Conservation (phyloP, 2,113 vertebrate species). For the Siniperca knerii region DNA sequence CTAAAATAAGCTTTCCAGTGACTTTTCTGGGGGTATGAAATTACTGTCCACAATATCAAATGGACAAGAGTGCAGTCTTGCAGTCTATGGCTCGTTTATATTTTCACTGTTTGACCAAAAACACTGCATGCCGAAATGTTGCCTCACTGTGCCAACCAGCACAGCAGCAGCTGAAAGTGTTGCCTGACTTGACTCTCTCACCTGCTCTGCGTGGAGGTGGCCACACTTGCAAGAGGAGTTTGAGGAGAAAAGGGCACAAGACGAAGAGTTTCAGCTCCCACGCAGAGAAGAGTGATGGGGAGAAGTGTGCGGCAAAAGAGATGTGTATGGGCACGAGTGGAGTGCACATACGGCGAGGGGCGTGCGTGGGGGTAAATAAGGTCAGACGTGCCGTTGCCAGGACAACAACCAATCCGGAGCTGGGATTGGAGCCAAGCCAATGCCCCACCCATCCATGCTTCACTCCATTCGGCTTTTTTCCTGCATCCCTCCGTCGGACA, state of each 20-base stretch:
- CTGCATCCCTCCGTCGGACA: conserved; percentile 58
- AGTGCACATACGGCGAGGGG: conserved; percentile 35
- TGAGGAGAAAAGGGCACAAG: neutral
- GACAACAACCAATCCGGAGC: conserved; percentile 77
- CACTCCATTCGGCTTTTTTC: conserved; percentile 48
- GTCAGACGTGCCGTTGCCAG: conserved; percentile 80
- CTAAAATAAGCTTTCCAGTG: conserved; percentile 63
- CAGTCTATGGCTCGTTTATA: conserved; percentile 25
- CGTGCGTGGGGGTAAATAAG: conserved; percentile 73
- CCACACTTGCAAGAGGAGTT: conserved; percentile 11
- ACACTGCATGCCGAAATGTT: conserved; percentile 7
- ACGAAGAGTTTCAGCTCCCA: conserved; percentile 32
- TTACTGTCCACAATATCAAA: conserved; percentile 62
- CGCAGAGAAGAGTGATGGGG: conserved; percentile 30
- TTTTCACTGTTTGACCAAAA: conserved; percentile 34
- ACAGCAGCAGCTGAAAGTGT: conserved; percentile 11
- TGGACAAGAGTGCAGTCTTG: conserved; percentile 37
- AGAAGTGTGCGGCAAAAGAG: conserved; percentile 34
- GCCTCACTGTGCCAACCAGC: conserved; percentile 21
- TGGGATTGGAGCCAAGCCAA: conserved; percentile 73
- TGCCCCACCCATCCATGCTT: conserved; percentile 65
- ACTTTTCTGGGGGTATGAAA: conserved; percentile 67
- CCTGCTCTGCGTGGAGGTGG: conserved; percentile 35
- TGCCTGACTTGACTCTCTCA: conserved; percentile 24
- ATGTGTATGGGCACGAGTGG: conserved; percentile 13